Evolutionary conservation across 2,113 vertebrate genomes (phyloP), one percentile per base, ranked within the genome.

Genomic region (Labeo catla): DNA sequence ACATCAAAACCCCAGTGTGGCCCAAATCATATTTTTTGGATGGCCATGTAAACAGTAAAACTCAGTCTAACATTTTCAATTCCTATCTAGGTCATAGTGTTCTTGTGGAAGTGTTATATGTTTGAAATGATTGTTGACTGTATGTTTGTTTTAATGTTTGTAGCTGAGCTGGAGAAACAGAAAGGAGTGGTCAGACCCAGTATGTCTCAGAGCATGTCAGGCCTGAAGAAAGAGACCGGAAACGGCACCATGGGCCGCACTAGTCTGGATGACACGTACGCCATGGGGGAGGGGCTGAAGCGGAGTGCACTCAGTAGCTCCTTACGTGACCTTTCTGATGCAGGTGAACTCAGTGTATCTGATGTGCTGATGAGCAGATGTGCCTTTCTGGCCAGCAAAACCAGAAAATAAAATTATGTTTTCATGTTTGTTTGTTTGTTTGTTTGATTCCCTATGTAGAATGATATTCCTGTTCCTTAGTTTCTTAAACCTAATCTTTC

Each of bases 131-230:
- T 85, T 28, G 90, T 76, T 88, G 15, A 80, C 39, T 59, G 87
- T 65, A 21, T 86, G 8, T 52, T 12, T 70, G 11, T 73, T 88
- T 76, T 47, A 76, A 5, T 57, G n/a, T 86, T 81, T 85, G 70
- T 95, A 99, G 98, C 98, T 7, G 98, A 99, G 92, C 95, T 99
- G 57, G 98, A 99, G 93, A 99, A 99, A 87, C 98, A 99, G 95
- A 99, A 99, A 88, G 98, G 98, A 0, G 95, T 99, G 39, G 96
- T 99, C 50, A 94, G 98, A 50, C 96, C 97, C 88, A 97, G 97
- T 93, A 97, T 98, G 94, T 98, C 97, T 54, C 98, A 99, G 90
- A 97, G 97, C 92, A 95, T 89, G 84, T 95, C 97, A 57, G 97
- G 97, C 52, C 94, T 99, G 90, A 98, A 98, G 91, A 99, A 98